Base-by-base conservation (phyloP, 92 coral and sea anemone genomes). In the Phenganax stokvisi region DNA sequence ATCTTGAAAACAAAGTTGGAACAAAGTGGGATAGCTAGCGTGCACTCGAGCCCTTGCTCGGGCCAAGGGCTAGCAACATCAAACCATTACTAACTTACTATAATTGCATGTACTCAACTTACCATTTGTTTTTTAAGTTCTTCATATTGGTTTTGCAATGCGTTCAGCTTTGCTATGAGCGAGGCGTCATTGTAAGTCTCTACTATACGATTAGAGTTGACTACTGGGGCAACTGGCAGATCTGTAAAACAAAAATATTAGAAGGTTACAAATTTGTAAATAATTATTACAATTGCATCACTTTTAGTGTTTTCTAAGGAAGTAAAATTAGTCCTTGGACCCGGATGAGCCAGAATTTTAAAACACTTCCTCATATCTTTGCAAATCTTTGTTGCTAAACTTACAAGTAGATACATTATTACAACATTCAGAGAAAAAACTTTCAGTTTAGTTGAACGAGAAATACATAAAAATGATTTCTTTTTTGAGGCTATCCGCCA, bases 221-320 rank as follows among this genome's bases (percentile, higher is more conserved):
- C 47, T 47, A 52, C 79, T 12, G 79, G 51, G 61, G 79, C 79
- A 16, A 74, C 79, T 57, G 58, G 79, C 12, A 74, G 61, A 30
- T 57, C 79, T 74, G 37, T 9, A 51, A 1, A 51, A 72, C 44
- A 0, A 44, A 10, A 72, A 47, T 47, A 12, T 7, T 61, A 15
- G 25, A 15, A 13, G 13, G 5, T 37, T 37, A 5, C 47, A 61
- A 7, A 61, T 12, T 61, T 61, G 67, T 61, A 13, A 7, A 61
- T 61, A 13, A 61, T 37, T 37, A 37, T 37, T 37, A 61, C 25
- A 61, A 61, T 25, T 15, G 28, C 9, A 6, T 5, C 25, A 61
- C 20, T 6, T 61, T 61, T 13, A 37, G 47, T 37, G 2, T 37
- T 37, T 37, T 37, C 47, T 37, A 37, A 37, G 47, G 47, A 37